Conservation (phyloP, 2,888 invertebrate species). For the Chirona hameri region DNA sequence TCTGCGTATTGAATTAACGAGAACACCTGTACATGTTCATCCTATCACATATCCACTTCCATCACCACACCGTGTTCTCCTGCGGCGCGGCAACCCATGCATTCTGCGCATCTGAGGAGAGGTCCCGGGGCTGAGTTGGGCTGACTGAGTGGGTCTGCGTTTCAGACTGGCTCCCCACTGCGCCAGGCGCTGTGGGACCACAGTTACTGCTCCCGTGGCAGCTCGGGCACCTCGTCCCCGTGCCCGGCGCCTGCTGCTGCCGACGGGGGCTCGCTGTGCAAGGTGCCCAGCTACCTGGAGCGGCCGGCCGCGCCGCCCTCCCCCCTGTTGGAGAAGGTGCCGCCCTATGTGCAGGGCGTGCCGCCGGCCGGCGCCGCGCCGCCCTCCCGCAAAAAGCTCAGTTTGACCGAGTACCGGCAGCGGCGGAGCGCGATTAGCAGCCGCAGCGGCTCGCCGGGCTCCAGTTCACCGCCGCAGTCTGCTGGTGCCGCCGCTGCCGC, state of each 20-base stretch:
- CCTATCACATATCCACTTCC: too few species aligned
- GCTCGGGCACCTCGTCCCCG: constrained; percentile 60
- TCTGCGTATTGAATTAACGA: too few species aligned
- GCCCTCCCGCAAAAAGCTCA: constrained; percentile 47
- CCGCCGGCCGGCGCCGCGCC: constrained; percentile 60
- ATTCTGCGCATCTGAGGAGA: too few species aligned
- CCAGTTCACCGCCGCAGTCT: background rate
- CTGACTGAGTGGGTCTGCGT: background rate
- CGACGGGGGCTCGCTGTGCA: constrained; percentile 22
- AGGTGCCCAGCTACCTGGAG: constrained; percentile 53
- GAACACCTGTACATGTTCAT: too few species aligned
- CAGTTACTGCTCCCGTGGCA: constrained; percentile 41
- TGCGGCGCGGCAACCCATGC: too few species aligned
- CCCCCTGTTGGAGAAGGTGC: constrained; percentile 59
- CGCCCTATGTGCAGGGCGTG: constrained; percentile 63
- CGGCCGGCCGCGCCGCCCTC: constrained; percentile 52
- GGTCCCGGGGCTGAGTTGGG: too few species aligned
- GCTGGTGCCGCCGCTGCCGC: background rate
- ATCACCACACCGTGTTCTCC: too few species aligned
- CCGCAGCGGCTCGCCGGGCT: background rate
- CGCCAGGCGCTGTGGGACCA: constrained; percentile 12
- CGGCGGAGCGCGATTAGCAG: background rate
- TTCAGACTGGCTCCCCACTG: background rate
- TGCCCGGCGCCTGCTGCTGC: constrained; percentile 56
- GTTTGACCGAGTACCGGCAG: constrained; percentile 37